These are phyloP conservation scores for Napeogenes inachia DNA, from an alignment of 2,888 invertebrate genomes.

Conservation along the genomic window DNA sequence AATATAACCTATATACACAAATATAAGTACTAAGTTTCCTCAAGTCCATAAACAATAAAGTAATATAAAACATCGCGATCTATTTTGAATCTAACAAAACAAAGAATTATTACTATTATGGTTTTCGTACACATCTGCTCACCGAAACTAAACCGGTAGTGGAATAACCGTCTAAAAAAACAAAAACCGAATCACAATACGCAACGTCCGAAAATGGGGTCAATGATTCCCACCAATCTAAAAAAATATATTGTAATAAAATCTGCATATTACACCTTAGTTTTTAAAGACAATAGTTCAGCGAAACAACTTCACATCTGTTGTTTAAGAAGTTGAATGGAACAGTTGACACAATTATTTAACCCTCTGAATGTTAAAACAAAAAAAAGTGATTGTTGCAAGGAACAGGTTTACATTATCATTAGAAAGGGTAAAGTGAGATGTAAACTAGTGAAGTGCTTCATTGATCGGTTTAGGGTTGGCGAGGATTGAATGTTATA, in stretches of 20 bases:
- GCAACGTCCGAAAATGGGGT: slow-evolving; percentile 60
- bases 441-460: slow-evolving; percentile 64
- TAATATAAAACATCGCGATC: neutral
- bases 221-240: slow-evolving; percentile 59
- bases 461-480: slow-evolving; percentile 51
- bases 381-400: slow-evolving; percentile 71
- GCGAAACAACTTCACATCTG: slow-evolving; percentile 56
- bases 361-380: slow-evolving; percentile 61
- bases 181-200: slow-evolving; percentile 43
- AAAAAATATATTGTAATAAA: slow-evolving; percentile 66
- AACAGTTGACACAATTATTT: slow-evolving; percentile 70
- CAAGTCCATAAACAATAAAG: neutral
- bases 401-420: slow-evolving; percentile 73
- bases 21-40: too few relatives aligned
- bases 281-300: slow-evolving; percentile 62
- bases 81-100: neutral
- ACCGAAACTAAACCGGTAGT: slow-evolving; percentile 34
- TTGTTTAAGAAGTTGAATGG: slow-evolving; percentile 47
- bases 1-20: too few relatives aligned
- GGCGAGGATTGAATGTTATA: too few relatives aligned
- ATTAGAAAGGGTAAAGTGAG: slow-evolving; percentile 71
- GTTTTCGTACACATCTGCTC: slow-evolving; percentile 19
- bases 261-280: slow-evolving; percentile 63
- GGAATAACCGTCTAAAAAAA: slow-evolving; percentile 52
- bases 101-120: slow-evolving; percentile 8